Base-by-base conservation (phyloP, 2,888 invertebrate species). In the Phyto melanocephala region DNA sequence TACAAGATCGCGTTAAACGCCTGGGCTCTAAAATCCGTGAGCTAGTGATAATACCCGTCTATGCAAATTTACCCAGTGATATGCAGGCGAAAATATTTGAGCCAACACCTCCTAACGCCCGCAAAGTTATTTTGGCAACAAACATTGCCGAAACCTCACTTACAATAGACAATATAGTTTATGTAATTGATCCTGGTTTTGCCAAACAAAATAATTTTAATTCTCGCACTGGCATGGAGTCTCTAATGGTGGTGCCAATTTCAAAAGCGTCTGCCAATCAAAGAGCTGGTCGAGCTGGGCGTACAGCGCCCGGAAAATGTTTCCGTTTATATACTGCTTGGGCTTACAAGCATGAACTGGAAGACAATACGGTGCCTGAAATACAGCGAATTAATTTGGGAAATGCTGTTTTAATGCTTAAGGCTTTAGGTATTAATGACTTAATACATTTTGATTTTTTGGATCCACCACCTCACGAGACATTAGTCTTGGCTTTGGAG, bases 51-150 rank as follows among this genome's bases (percentile, higher is more conserved):
- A 92, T 98, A 67, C 99, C 99, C 0, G 98, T 99, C 22, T 99
- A 99, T 92, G 98, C 99, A 1, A 99, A 99, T 92, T 93, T 99
- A 58, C 99, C 99, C 0, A 98, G 98, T 87, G 99, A 99, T 87
- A 96, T 99, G 96, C 99, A 99, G 92, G 97, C 98, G 2, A 99
- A 99, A 92, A 99, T 99, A 87, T 99, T 99, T 92, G 97, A 98
- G 87, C 98, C 98, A 0, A 99, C 99, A 0, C 99, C 99, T 47
- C 96, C 96, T 8, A 97, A 97, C 83, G 98, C 99, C 0, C 93
- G 99, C 81, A 99, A 99, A 93, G 98, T 99, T 11, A 96, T 99
- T 8, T 92, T 99, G 56, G 99, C 99, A 0, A 99, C 99, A 17
- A 99, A 99, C 89, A 99, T 99, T 88, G 99, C 99, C 0, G 99